These are phyloP conservation scores for Takifugu flavidus DNA, from an alignment of 2,113 vertebrate genomes.

Conservation along the genomic window DNA sequence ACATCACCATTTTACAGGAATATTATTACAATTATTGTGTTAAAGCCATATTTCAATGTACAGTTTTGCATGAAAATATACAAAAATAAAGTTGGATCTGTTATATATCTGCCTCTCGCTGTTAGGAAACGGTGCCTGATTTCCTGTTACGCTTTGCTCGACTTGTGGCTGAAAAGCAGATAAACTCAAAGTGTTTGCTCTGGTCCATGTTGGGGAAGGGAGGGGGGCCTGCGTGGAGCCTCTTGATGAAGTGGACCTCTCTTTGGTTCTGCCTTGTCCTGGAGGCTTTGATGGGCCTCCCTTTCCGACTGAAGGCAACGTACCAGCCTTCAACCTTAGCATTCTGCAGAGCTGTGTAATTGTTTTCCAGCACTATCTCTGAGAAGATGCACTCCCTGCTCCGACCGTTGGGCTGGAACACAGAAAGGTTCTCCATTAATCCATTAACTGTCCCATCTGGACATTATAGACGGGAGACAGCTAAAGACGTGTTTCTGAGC, in stretches of 20 bases:
- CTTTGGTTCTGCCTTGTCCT: too few species aligned
- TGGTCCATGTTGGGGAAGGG: too few species aligned
- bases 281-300: too few species aligned
- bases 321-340: too few species aligned
- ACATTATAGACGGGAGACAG: too few species aligned
- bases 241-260: too few species aligned
- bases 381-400: constrained; percentile 91
- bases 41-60: constrained; percentile 34
- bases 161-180: constrained; percentile 71
- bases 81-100: constrained; percentile 75
- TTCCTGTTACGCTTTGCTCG: constrained; percentile 82
- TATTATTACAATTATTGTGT: constrained; percentile 48
- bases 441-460: too few species aligned
- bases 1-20: constrained; percentile 60
- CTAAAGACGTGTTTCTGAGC: background rate
- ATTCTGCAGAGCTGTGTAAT: too few species aligned
- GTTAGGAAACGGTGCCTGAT: constrained; percentile 68
- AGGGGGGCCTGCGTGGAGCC: too few species aligned
- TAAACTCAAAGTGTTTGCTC: too few species aligned
- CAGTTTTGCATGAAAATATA: constrained; percentile 67
- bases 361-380: constrained; percentile 74
- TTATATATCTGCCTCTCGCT: constrained; percentile 27
- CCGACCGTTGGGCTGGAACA: constrained; percentile 78
- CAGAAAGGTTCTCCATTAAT: background rate
- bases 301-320: too few species aligned